phyloP scores from a whole-genome alignment of 2,797 vertebrate genomes.

The Coracias cyanogaster region DNA sequence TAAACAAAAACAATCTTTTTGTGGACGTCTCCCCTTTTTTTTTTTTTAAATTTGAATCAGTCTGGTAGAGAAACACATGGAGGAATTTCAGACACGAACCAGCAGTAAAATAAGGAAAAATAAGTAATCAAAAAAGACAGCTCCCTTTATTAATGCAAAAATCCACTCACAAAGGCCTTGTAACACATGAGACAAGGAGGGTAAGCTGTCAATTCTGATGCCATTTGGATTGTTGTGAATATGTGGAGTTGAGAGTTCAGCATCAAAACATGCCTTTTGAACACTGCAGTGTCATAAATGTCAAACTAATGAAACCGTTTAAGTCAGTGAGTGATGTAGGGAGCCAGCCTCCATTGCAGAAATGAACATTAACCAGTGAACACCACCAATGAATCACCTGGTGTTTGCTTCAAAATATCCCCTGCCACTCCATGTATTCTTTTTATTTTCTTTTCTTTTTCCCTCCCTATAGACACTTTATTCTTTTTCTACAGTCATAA shows the following conservation, averaged over 20 bases:
- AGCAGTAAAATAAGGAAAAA: neutral
- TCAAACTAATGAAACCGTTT: constrained; percentile 21
- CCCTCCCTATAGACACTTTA: neutral
- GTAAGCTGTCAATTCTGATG: neutral
- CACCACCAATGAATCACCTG: neutral
- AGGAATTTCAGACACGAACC: neutral
- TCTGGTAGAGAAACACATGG: neutral
- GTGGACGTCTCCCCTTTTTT: neutral
- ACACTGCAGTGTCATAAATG: neutral
- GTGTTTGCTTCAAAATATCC: neutral
- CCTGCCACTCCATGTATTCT: neutral
- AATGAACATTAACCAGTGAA: neutral
- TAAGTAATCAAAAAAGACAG: neutral
- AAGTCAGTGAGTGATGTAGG: neutral
- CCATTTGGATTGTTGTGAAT: neutral
- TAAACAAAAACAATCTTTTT: neutral
- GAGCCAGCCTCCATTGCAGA: neutral
- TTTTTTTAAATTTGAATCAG: neutral
- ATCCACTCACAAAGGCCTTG: neutral
- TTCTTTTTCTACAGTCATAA: neutral
- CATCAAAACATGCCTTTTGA: constrained; percentile 6
- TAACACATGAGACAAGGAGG: neutral
- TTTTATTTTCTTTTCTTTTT: neutral
- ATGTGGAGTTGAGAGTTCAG: constrained; percentile 4
- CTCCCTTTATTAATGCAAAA: neutral